phyloP scores from a whole-genome alignment of 2,797 vertebrate species.

The Spinus pinus region DNA sequence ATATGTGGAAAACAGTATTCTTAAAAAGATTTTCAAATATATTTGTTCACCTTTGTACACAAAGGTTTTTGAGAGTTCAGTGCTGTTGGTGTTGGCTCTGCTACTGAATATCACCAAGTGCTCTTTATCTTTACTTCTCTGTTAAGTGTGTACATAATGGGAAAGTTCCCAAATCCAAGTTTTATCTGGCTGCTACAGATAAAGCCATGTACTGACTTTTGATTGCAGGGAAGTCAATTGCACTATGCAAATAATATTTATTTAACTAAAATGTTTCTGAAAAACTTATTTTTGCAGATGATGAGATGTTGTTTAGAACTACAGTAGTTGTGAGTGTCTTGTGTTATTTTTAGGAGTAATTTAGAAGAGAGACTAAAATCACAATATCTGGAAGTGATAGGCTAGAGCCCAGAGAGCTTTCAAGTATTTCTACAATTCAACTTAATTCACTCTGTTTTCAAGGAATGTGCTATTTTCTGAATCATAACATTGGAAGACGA shows the following conservation, averaged over 20 bases:
- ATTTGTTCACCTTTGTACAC: neutral
- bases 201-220: neutral
- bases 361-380: neutral
- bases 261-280: neutral
- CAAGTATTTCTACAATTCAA: neutral
- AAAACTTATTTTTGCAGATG: neutral
- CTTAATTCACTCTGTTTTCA: neutral
- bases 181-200: neutral
- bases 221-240: neutral
- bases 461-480: neutral
- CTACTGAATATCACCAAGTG: neutral
- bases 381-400: fast-evolving
- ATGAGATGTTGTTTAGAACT: neutral
- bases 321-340: neutral
- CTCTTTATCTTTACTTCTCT: neutral
- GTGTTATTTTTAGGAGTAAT: neutral
- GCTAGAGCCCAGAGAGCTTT: neutral
- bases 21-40: neutral
- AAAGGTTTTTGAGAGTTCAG: neutral
- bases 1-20: neutral
- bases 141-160: neutral
- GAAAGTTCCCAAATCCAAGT: neutral
- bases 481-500: neutral
- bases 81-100: neutral
- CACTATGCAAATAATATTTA: neutral